Conservation (phyloP, 2,113 vertebrate genomes). For the Probosciger aterrimus region DNA sequence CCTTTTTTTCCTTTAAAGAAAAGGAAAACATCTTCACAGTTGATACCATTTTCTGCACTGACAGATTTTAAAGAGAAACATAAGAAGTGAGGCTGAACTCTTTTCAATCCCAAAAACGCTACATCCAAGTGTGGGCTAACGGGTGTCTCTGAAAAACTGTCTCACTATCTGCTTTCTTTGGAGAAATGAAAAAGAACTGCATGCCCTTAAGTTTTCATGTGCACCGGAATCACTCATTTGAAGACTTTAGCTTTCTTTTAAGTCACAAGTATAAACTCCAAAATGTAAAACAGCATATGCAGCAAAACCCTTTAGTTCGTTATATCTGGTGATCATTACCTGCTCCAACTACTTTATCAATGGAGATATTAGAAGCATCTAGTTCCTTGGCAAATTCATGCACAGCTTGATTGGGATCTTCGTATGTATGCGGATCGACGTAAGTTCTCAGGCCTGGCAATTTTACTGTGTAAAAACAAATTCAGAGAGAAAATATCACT, state of each 20-base stretch:
- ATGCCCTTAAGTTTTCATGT: background rate
- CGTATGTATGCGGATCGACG: constrained; percentile 94
- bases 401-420: constrained; percentile 95
- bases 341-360: constrained; percentile 96
- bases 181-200: background rate
- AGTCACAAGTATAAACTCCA: background rate
- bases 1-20: background rate
- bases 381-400: constrained; percentile 97
- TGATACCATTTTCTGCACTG: background rate
- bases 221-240: background rate
- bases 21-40: background rate
- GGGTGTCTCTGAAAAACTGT: background rate
- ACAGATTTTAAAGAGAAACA: background rate
- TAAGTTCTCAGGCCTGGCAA: constrained; percentile 93
- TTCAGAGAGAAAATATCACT: constrained; percentile 15
- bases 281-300: background rate
- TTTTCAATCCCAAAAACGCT: background rate
- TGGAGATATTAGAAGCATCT: constrained; percentile 91
- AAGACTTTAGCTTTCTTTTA: background rate
- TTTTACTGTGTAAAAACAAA: constrained; percentile 80
- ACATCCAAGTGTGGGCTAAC: background rate
- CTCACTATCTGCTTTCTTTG: background rate
- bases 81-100: background rate
- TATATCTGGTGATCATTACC: constrained; percentile 70
- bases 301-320: background rate